A percentile compares a stretch with the other conserved stretches of the same genome.
These are phyloP conservation scores for Steinernema scapterisci DNA, from an alignment of 2,888 invertebrate genomes.

Conservation along the genomic window DNA sequence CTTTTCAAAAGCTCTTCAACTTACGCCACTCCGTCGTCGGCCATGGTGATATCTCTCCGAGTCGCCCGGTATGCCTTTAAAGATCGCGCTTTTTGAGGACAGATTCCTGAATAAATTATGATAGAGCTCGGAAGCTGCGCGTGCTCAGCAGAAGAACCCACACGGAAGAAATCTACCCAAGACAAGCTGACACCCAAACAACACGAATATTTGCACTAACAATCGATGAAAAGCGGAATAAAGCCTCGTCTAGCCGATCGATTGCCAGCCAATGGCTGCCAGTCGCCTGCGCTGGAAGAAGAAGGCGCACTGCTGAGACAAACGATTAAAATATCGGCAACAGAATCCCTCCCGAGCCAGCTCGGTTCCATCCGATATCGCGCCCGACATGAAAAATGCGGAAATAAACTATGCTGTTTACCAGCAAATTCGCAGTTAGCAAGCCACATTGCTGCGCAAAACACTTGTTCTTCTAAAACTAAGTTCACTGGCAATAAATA, in stretches of 20 bases:
- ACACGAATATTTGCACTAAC: slow-evolving; percentile 29
- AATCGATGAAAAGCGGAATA: slow-evolving; percentile 31
- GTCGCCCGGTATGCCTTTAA: background rate
- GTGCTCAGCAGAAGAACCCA: background rate
- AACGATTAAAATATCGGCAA: background rate
- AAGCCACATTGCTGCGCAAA: too few relatives aligned
- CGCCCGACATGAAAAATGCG: too few relatives aligned
- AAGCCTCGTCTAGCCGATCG: slow-evolving; percentile 27
- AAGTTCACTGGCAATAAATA: too few relatives aligned
- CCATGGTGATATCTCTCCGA: background rate
- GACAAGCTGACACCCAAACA: slow-evolving; percentile 20
- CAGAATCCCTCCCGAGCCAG: too few relatives aligned
- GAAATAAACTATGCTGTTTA: too few relatives aligned
- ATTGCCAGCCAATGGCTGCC: slow-evolving; percentile 23
- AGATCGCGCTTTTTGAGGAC: too few relatives aligned
- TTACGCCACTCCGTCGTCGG: background rate
- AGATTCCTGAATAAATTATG: too few relatives aligned
- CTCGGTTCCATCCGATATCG: too few relatives aligned
- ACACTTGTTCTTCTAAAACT: too few relatives aligned
- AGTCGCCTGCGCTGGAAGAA: slow-evolving; percentile 22
- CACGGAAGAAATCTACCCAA: background rate
- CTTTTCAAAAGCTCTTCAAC: background rate
- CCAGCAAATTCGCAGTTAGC: too few relatives aligned
- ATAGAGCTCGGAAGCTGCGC: too few relatives aligned
- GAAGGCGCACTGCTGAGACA: background rate